A percentile compares a stretch with the other conserved stretches of the same genome.
phyloP scores from a whole-genome alignment of 2,888 invertebrate species.

The Nudaria mundana region DNA sequence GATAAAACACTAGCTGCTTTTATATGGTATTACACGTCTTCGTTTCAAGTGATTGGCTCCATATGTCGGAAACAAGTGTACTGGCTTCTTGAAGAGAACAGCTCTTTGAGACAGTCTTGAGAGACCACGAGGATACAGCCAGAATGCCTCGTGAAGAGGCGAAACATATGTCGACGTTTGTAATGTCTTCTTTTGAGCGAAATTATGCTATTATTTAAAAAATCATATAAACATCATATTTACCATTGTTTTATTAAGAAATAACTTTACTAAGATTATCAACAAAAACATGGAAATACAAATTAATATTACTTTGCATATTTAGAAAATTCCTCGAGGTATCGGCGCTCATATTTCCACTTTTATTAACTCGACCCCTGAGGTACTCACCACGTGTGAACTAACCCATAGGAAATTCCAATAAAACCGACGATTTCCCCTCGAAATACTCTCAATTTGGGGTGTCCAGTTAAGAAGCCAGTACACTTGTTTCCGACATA shows the following conservation, averaged over 20 bases:
- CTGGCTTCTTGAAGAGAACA: conserved; percentile 72
- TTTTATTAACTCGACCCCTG: conserved; percentile 36
- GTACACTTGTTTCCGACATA: conserved; percentile 74
- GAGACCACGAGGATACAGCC: no score
- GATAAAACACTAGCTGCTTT: no score
- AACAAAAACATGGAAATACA: no score
- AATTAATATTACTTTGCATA: no score
- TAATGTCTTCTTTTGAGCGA: no score
- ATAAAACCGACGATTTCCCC: conserved; percentile 68
- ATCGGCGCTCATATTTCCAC: conserved; percentile 19
- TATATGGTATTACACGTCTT: conserved; percentile 38
- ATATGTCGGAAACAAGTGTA: conserved; percentile 75
- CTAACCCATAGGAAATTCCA: conserved; percentile 70
- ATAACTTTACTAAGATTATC: no score
- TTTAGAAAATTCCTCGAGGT: conserved; percentile 10
- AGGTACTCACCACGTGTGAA: conserved; percentile 52
- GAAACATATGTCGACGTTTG: no score
- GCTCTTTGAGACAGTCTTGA: no score
- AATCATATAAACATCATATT: no score
- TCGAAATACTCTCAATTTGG: conserved; percentile 66
- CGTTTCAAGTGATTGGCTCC: conserved; percentile 64
- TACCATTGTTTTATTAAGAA: no score
- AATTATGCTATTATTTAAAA: no score
- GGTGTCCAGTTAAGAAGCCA: conserved; percentile 76
- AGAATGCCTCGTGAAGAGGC: no score